phyloP scores from a whole-genome alignment of 2,888 invertebrate genomes.

The Cyrtodaria siliqua region DNA sequence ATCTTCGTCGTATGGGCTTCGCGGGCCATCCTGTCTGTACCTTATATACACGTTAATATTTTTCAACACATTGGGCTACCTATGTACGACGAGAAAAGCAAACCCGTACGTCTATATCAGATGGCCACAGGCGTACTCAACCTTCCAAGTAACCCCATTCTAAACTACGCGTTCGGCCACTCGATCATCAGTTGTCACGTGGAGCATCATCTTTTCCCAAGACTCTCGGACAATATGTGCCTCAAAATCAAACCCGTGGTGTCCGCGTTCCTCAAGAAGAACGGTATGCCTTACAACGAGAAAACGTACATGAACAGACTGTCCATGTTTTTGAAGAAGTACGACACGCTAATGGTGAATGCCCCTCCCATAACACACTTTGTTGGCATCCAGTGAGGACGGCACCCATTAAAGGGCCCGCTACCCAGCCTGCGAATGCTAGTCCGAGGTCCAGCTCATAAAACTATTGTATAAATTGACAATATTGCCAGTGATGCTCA shows the following conservation, averaged over 20 bases:
- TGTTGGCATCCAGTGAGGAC: constrained; percentile 83
- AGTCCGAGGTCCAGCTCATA: no score
- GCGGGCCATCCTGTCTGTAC: constrained; percentile 75
- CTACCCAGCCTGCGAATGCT: no score
- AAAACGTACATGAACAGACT: constrained; percentile 79
- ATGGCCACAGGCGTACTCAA: constrained; percentile 84
- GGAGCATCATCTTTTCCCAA: constrained; percentile 84
- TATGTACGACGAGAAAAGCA: constrained; percentile 80
- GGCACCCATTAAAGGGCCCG: no score
- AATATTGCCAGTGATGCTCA: no score
- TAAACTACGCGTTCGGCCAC: constrained; percentile 82
- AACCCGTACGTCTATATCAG: constrained; percentile 83
- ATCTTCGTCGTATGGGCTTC: constrained; percentile 63
- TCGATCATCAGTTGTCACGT: constrained; percentile 83
- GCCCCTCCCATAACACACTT: constrained; percentile 85
- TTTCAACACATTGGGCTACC: constrained; percentile 85
- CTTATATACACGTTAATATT: constrained; percentile 85
- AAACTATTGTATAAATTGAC: no score
- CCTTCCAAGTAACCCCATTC: constrained; percentile 77
- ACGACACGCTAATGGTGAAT: constrained; percentile 83
- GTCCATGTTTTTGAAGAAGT: constrained; percentile 75
- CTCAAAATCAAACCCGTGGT: constrained; percentile 83
- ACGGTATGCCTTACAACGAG: constrained; percentile 82
- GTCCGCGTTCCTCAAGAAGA: constrained; percentile 73
- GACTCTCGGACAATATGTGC: constrained; percentile 84